A percentile compares a stretch with the other conserved stretches of the same genome.
These are phyloP conservation scores for Electrona antarctica DNA, from an alignment of 2,113 vertebrate species.

Conservation along the genomic window DNA sequence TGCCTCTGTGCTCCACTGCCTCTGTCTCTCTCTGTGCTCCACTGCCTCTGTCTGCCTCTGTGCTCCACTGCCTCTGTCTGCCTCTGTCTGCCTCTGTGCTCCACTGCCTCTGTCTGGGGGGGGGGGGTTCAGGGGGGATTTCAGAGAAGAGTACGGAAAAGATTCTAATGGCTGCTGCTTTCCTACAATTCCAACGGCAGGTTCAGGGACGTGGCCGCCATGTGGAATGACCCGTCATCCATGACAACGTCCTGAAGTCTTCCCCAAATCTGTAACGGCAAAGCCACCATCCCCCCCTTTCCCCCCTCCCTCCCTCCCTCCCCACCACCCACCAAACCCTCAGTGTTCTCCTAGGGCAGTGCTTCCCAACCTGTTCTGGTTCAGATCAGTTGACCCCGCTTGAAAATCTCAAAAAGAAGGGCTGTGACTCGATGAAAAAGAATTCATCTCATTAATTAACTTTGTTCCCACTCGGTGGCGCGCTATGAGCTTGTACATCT, in stretches of 20 bases:
- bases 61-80: no score
- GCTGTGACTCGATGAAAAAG: no score
- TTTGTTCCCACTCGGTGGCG: no score
- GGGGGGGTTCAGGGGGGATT: no score
- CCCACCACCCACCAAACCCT: slow-evolving; percentile 30
- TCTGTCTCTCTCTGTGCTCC: background rate
- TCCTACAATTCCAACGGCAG: slow-evolving; percentile 75
- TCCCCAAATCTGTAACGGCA: slow-evolving; percentile 60
- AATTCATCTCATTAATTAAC: no score
- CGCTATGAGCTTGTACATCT: no score
- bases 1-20: background rate
- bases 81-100: background rate
- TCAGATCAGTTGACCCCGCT: no score
- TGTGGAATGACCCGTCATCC: slow-evolving; percentile 81
- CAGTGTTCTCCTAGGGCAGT: slow-evolving; percentile 26
- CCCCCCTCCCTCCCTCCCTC: slow-evolving; percentile 20
- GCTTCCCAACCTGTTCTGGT: no score
- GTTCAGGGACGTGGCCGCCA: slow-evolving; percentile 82
- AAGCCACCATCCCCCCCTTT: slow-evolving; percentile 34
- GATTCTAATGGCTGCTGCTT: slow-evolving; percentile 73
- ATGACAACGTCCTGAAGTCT: slow-evolving; percentile 81
- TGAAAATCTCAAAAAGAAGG: no score
- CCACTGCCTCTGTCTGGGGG: background rate
- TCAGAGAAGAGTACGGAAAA: slow-evolving; percentile 32
- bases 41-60: background rate